phyloP scores from a whole-genome alignment of 1,140 invertebrate species.

The Trichonephila clavata region DNA sequence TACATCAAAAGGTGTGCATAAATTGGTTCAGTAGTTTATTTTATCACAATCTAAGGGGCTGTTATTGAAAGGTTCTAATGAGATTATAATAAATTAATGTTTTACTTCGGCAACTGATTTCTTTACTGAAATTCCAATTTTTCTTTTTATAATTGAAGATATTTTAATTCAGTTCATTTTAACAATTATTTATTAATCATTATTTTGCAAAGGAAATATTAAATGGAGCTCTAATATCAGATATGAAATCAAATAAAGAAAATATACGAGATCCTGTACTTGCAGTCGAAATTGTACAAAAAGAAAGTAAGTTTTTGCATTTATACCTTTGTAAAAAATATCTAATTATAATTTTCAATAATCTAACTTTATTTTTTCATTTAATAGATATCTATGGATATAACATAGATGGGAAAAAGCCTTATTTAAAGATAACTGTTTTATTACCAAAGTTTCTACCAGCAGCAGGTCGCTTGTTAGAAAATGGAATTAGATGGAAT shows the following conservation, averaged over 20 bases:
- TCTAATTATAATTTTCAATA: not conserved
- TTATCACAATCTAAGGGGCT: too few relatives aligned
- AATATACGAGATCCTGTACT: conserved; percentile 91
- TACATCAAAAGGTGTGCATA: too few relatives aligned
- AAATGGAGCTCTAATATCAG: conserved; percentile 89
- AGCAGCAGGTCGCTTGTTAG: conserved; percentile 90
- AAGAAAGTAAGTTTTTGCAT: conserved; percentile 84
- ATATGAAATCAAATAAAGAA: conserved; percentile 90
- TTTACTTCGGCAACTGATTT: not conserved
- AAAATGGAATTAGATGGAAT: conserved; percentile 82
- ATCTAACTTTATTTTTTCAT: not conserved
- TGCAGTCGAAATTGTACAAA: conserved; percentile 90
- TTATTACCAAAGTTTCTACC: conserved; percentile 92
- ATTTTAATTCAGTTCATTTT: too few relatives aligned
- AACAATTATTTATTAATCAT: conserved; percentile 26
- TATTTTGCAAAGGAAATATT: conserved; percentile 84
- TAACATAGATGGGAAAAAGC: conserved; percentile 87
- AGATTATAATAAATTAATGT: not conserved
- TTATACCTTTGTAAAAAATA: not conserved
- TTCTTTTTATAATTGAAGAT: too few relatives aligned
- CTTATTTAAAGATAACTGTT: conserved; percentile 94
- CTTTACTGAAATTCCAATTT: not conserved
- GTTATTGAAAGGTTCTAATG: not conserved
- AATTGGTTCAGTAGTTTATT: too few relatives aligned
- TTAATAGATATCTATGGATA: conserved; percentile 90